Evolutionary conservation across 2,888 invertebrate genomes (phyloP).

Genomic region (Apocheima hispidaria): DNA sequence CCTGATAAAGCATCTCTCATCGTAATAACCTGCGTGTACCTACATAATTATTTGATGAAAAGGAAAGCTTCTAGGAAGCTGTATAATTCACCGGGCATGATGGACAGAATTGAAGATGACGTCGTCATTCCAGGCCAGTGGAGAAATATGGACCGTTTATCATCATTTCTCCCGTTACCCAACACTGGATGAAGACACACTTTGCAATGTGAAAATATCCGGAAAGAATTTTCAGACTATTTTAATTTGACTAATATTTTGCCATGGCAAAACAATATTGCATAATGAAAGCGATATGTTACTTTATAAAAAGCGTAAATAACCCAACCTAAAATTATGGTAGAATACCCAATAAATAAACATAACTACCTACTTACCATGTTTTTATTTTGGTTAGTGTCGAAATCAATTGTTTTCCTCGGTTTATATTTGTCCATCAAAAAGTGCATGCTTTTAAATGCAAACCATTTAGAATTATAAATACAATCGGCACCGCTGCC

Average conservation of each 20-base stretch:
- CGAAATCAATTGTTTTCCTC: conserved; percentile 31
- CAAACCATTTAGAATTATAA: conserved; percentile 39
- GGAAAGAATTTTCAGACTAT: conserved; percentile 39
- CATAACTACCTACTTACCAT: conserved; percentile 30
- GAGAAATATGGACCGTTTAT: conserved; percentile 40
- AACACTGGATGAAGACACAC: conserved; percentile 39
- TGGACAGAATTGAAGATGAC: conserved; percentile 41
- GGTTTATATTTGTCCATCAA: conserved; percentile 39
- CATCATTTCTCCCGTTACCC: conserved; percentile 40
- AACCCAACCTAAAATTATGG: not conserved
- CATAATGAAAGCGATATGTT: conserved; percentile 10
- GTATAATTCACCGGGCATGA: conserved; percentile 38
- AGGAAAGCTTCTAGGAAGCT: conserved; percentile 26
- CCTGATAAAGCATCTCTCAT: conserved; percentile 46
- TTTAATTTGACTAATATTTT: conserved; percentile 39
- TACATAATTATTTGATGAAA: conserved; percentile 47
- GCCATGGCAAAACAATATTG: conserved; percentile 41
- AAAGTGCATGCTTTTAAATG: conserved; percentile 36
- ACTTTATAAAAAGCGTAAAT: not conserved
- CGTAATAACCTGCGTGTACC: conserved; percentile 45
- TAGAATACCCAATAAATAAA: conserved; percentile 15
- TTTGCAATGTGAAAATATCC: conserved; percentile 27
- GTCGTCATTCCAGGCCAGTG: conserved; percentile 42
- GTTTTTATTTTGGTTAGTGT: conserved; percentile 16
- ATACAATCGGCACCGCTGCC: conserved; percentile 43